Evolutionary conservation across 2,888 invertebrate species (phyloP).

Genomic region (Petrolisthes manimaculis): DNA sequence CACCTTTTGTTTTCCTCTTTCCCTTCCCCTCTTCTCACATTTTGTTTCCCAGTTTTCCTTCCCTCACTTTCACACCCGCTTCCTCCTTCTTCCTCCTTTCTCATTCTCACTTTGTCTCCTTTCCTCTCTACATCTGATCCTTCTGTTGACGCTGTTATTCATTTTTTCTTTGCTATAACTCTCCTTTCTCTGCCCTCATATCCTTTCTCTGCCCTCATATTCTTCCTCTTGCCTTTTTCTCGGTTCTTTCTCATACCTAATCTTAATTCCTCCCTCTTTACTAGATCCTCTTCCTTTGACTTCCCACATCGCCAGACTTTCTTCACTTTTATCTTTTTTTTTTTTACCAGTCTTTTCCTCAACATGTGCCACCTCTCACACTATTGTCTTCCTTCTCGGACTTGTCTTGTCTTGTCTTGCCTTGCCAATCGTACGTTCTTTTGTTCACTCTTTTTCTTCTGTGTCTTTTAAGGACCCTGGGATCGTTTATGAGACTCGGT

Average conservation of each 20-base stretch:
- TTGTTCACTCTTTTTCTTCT: not conserved
- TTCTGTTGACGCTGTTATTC: not conserved
- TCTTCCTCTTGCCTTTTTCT: not conserved
- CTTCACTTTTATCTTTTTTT: not conserved
- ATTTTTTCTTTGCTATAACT: not conserved
- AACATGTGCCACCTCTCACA: not conserved
- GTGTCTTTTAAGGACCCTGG: not conserved
- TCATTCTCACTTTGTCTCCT: slow-evolving; percentile 5
- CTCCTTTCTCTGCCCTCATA: not conserved
- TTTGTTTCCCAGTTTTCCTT: not conserved
- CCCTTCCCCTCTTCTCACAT: not conserved
- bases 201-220: not conserved
- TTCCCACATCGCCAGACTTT: not conserved
- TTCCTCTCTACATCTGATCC: not conserved
- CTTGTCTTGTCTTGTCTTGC: not conserved
- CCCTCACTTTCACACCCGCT: slow-evolving; percentile 12
- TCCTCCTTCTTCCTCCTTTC: slow-evolving; percentile 11
- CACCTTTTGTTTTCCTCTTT: not conserved
- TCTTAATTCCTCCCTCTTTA: slow-evolving; percentile 19
- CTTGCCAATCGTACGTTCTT: not conserved
- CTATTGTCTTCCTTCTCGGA: not conserved
- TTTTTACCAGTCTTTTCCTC: not conserved
- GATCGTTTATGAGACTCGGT: no score
- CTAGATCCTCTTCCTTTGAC: not conserved
- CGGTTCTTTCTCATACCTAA: not conserved